These are phyloP conservation scores for Aphrocallistes beatrix DNA, from an alignment of 37 sponge, comb jelly and placozoan genomes.

Conservation along the genomic window DNA sequence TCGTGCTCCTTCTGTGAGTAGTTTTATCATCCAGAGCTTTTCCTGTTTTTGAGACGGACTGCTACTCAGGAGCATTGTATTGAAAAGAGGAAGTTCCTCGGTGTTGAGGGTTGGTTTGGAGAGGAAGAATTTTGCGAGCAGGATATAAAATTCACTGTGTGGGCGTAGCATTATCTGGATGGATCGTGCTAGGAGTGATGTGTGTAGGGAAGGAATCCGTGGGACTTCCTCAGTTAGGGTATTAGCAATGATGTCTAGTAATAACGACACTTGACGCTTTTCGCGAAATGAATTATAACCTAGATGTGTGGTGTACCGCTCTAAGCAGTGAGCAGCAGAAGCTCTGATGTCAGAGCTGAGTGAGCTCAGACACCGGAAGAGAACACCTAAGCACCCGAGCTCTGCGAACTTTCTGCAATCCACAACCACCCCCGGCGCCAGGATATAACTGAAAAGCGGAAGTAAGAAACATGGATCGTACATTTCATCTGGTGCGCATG, in stretches of 20 bases:
- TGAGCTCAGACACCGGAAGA: slow-evolving; percentile 39
- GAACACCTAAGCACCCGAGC: slow-evolving; percentile 46
- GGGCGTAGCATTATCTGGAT: not conserved
- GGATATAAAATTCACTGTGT: not conserved
- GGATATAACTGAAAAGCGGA: slow-evolving; percentile 41
- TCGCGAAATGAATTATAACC: slow-evolving; percentile 48
- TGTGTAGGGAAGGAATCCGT: slow-evolving; percentile 7
- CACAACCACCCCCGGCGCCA: slow-evolving; percentile 39
- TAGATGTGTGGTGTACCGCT: slow-evolving; percentile 36
- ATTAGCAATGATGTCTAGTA: slow-evolving; percentile 12
- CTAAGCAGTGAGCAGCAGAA: slow-evolving; percentile 39
- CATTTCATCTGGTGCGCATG: not conserved
- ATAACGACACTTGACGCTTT: slow-evolving; percentile 44
- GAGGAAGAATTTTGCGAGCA: slow-evolving; percentile 1
- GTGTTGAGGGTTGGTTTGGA: not conserved
- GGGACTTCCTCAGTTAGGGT: not conserved
- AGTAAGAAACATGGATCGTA: slow-evolving; percentile 67
- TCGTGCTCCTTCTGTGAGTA: slow-evolving; percentile 42
- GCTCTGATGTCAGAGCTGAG: slow-evolving; percentile 25
- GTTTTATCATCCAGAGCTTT: slow-evolving; percentile 45
- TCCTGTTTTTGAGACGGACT: slow-evolving; percentile 24
- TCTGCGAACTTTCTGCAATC: slow-evolving; percentile 57
- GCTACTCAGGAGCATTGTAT: not conserved
- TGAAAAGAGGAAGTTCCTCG: not conserved
- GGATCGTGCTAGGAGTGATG: not conserved